These are phyloP conservation scores for Opisthocomus hoazin DNA, from an alignment of 2,113 vertebrate species.

Conservation along the genomic window DNA sequence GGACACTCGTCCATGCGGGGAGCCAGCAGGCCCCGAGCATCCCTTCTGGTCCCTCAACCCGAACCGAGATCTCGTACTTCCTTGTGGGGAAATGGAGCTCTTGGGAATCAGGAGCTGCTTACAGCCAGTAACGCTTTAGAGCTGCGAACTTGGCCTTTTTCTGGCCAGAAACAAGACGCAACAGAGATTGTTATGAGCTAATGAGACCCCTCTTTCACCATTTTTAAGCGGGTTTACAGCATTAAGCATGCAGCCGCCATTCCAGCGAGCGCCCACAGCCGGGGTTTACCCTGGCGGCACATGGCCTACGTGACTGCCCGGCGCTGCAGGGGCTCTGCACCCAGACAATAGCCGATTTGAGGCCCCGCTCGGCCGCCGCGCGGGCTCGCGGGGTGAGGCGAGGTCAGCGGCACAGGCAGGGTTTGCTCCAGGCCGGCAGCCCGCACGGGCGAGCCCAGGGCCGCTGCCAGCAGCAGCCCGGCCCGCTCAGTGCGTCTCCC, in stretches of 20 bases:
- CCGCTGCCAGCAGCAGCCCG: background rate
- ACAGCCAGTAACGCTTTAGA: fast-evolving
- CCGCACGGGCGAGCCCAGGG: background rate
- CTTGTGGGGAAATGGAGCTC: background rate
- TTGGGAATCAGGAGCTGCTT: fast-evolving
- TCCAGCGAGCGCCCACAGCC: background rate
- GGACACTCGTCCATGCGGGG: background rate
- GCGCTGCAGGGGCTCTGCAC: background rate
- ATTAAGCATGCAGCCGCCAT: background rate
- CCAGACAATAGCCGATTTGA: conserved; percentile 51
- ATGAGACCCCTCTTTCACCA: background rate
- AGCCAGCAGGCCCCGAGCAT: background rate
- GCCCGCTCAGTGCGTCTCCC: background rate
- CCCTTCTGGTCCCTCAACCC: background rate
- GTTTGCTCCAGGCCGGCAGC: background rate
- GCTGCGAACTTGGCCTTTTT: background rate
- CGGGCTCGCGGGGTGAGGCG: background rate
- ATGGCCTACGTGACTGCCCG: conserved; percentile 18
- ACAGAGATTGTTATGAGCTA: background rate
- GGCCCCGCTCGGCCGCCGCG: background rate
- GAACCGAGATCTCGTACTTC: fast-evolving
- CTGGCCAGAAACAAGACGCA: background rate
- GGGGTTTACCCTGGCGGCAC: background rate
- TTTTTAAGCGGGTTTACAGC: background rate
- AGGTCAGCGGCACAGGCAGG: background rate